Base-by-base conservation (phyloP, 1,140 invertebrate genomes). In the Probaryconus sp. region DNA sequence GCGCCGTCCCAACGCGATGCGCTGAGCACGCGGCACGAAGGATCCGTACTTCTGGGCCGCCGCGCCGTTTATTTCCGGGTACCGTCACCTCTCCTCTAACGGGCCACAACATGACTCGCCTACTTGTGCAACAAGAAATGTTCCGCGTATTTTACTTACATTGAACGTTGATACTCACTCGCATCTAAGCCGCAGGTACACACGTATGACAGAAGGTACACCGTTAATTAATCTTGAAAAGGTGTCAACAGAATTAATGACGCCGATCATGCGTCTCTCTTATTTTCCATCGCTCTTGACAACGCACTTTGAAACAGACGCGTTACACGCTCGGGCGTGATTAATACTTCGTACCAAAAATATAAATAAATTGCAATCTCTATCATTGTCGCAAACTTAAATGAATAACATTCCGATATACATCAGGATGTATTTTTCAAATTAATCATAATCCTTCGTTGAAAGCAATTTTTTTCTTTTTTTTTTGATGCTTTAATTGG, bases 171-270 rank as follows among this genome's bases (percentile, higher is more conserved):
- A 58, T 68, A 38, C n/a, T n/a, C n/a, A n/a, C n/a, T n/a, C n/a
- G n/a, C n/a, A n/a, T n/a, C n/a, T n/a, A n/a, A n/a, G n/a, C n/a
- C 24, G 24, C 33, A 35, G 26, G 33, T 55, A 48, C 67, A 56
- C 63, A 55, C 45, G 28, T 24, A 60, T 30, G 53, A 47, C 53
- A 61, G 61, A 43, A 43, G 60, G 56, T 42, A 43, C n/a, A 67
- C 61, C 47, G 60, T 70, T 70, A 70, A 76, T 76, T 76, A 76
- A 70, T 76, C 65, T 60, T 43, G 14, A 37, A 47, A 42, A 65
- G 55, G 73, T 70, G 73, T 76, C 73, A 76, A 76, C 60, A 56
- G 48, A 61, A 76, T 70, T 76, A 67, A 76, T 76, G 73, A 70
- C 47, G 24, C 11, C 16, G 51, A 69, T 60, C 21, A 26, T n/a